Evolutionary conservation across 2,888 invertebrate species (phyloP).

Genomic region (Nemurella pictetii): DNA sequence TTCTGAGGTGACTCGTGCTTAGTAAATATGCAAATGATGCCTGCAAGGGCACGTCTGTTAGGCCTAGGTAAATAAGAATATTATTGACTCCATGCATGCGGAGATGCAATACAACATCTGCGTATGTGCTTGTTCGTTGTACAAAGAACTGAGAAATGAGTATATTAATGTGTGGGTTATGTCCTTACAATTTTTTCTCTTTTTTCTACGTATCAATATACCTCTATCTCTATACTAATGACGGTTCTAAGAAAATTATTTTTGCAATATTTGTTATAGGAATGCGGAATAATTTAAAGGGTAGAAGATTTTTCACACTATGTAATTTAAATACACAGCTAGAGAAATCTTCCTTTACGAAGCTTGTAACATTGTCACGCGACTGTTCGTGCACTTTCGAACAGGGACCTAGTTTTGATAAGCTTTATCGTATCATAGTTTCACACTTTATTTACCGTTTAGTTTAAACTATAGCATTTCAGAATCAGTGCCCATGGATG

Average conservation of each 20-base stretch:
- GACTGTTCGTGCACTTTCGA: no score
- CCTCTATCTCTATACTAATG: not conserved
- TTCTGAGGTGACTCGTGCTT: not conserved
- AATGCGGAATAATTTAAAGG: not conserved
- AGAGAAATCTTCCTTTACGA: no score
- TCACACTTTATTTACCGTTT: not conserved
- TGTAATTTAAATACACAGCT: no score
- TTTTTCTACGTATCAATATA: no score
- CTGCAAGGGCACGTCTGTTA: not conserved
- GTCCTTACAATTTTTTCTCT: not conserved
- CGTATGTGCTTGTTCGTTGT: not conserved
- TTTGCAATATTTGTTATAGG: no score
- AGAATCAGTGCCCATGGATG: not conserved
- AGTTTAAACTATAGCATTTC: not conserved
- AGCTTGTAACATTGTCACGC: no score
- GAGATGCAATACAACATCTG: not conserved
- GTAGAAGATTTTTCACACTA: no score
- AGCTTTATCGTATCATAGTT: not conserved
- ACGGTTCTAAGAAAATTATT: not conserved
- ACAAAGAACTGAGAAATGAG: not conserved
- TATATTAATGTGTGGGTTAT: not conserved
- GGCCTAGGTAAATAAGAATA: not conserved
- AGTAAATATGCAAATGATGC: not conserved
- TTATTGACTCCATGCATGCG: not conserved
- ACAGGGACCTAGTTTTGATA: not conserved